Conservation (phyloP, 2,113 vertebrate species). For the Chionis minor region DNA sequence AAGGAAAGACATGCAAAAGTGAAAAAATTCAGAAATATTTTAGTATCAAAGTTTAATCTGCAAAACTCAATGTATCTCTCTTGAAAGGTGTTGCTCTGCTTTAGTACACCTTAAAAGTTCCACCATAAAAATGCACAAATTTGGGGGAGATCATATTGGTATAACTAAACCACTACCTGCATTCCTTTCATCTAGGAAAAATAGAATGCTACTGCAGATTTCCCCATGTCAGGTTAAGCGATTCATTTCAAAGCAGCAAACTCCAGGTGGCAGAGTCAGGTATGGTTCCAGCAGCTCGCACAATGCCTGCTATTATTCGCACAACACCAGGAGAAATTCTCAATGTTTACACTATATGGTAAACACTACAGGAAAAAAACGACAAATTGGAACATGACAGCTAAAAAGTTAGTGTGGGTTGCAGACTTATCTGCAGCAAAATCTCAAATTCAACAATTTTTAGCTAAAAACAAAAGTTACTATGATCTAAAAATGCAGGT, state of each 20-base stretch:
- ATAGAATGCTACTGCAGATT: background rate
- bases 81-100: background rate
- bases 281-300: background rate
- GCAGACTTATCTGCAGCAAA: background rate
- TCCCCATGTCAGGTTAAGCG: background rate
- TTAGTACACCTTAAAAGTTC: background rate
- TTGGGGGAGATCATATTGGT: background rate
- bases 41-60: background rate
- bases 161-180: background rate
- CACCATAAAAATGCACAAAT: background rate
- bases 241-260: background rate
- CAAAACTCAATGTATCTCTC: background rate
- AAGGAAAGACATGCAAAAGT: background rate
- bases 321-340: background rate
- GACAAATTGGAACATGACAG: background rate
- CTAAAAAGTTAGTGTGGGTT: background rate
- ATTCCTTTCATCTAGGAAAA: background rate
- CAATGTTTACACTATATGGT: background rate
- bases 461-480: background rate
- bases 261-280: slow-evolving; percentile 47
- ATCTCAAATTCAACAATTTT: background rate
- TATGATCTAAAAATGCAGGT: background rate
- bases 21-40: background rate
- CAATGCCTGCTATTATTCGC: background rate
- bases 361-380: background rate